These are phyloP conservation scores for Eristalinus sepulchralis DNA, from an alignment of 2,888 invertebrate species.

Conservation along the genomic window DNA sequence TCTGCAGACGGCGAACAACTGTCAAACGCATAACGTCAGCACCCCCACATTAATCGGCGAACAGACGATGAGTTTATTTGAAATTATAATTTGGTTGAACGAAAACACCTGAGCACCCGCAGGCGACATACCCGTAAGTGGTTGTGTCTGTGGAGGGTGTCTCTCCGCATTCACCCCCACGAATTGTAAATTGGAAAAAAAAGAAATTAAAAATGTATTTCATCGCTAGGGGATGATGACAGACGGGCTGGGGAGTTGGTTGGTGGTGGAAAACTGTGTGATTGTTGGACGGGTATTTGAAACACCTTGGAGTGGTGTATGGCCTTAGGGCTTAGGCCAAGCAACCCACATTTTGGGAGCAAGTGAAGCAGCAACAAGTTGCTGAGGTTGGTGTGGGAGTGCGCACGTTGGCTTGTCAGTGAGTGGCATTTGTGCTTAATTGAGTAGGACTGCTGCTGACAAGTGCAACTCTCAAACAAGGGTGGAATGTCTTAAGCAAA, in stretches of 20 bases:
- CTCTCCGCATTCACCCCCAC: slow-evolving; percentile 55
- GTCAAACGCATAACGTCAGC: slow-evolving; percentile 58
- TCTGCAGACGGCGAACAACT: slow-evolving; percentile 33
- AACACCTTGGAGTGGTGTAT: slow-evolving; percentile 21
- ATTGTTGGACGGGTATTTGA: slow-evolving; percentile 24
- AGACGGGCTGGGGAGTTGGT: slow-evolving; percentile 6
- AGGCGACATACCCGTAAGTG: slow-evolving; percentile 58
- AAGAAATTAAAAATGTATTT: slow-evolving; percentile 70
- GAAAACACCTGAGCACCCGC: slow-evolving; percentile 69
- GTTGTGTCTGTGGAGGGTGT: slow-evolving; percentile 53
- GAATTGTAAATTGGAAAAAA: slow-evolving; percentile 65
- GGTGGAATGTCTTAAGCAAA: neutral
- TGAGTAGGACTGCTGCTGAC: slow-evolving; percentile 48
- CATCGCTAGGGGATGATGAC: slow-evolving; percentile 61
- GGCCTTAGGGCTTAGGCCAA: slow-evolving; percentile 27
- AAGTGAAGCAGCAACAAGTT: slow-evolving; percentile 67
- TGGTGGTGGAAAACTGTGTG: slow-evolving; percentile 30
- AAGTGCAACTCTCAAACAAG: neutral
- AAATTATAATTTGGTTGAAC: slow-evolving; percentile 68
- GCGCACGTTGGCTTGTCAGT: neutral
- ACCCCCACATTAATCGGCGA: slow-evolving; percentile 65
- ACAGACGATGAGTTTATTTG: slow-evolving; percentile 69
- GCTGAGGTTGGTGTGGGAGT: slow-evolving; percentile 28
- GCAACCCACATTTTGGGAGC: slow-evolving; percentile 27
- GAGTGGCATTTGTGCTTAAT: slow-evolving; percentile 17